A percentile compares a stretch with the other conserved stretches of the same genome.
Conservation (phyloP, 2,797 vertebrate genomes). For the Brotula barbata region DNA sequence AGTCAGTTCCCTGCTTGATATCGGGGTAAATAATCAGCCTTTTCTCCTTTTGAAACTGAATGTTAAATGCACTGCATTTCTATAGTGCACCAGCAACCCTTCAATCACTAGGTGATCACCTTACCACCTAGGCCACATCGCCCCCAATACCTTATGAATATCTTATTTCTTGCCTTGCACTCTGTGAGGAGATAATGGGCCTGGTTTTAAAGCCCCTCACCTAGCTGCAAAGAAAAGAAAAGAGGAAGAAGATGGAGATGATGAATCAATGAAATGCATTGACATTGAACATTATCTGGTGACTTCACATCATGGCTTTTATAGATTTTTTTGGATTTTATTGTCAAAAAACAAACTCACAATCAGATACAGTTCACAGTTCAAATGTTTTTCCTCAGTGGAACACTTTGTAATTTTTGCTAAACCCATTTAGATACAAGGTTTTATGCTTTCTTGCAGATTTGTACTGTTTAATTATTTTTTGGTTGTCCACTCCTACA, state of each 20-base stretch:
- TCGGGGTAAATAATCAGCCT: slow-evolving; percentile 81
- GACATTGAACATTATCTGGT: background rate
- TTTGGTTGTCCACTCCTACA: slow-evolving; percentile 57
- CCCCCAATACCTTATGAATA: too few species aligned
- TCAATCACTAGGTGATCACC: too few species aligned
- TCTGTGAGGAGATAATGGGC: background rate
- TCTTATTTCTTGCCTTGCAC: background rate
- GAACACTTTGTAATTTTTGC: background rate
- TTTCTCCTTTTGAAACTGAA: background rate
- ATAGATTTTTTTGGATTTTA: background rate
- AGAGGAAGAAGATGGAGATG: background rate
- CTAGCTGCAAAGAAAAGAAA: background rate
- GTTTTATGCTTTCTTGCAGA: background rate
- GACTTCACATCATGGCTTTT: background rate
- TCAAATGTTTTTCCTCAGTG: too few species aligned
- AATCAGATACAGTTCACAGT: background rate
- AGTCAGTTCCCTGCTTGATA: slow-evolving; percentile 89
- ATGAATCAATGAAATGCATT: slow-evolving; percentile 2
- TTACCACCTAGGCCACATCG: too few species aligned
- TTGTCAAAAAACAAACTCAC: too few species aligned
- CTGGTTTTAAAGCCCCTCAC: background rate
- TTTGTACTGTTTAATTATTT: background rate
- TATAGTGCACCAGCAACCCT: too few species aligned
- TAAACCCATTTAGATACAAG: background rate
- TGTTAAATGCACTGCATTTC: too few species aligned